These are phyloP conservation scores for Cryptocephalus primarius DNA, from an alignment of 2,888 invertebrate genomes.

Conservation along the genomic window DNA sequence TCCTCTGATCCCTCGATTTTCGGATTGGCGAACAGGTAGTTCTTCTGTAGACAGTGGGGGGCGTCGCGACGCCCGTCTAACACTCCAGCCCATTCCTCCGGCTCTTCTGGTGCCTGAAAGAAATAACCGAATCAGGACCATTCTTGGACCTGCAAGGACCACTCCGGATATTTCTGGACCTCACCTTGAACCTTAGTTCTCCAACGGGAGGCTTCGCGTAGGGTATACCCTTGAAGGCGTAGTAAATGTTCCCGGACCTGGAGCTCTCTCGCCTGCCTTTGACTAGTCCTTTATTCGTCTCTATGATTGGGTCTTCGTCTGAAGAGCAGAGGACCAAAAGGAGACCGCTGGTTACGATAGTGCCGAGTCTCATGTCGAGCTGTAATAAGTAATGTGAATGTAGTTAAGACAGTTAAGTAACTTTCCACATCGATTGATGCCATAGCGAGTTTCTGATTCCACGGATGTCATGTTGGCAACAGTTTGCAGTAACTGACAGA, in stretches of 20 bases:
- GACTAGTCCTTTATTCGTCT: slow-evolving; percentile 14
- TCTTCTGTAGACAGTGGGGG: slow-evolving; percentile 39
- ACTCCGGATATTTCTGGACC: neutral
- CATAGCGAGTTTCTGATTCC: too few species aligned
- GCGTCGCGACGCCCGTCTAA: slow-evolving; percentile 28
- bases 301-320: slow-evolving; percentile 6
- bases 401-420: too few species aligned
- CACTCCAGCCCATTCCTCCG: slow-evolving; percentile 22
- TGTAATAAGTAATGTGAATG: too few species aligned
- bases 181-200: slow-evolving; percentile 20
- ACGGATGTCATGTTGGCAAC: too few species aligned
- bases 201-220: slow-evolving; percentile 22
- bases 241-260: slow-evolving; percentile 12
- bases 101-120: slow-evolving; percentile 23
- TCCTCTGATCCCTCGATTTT: slow-evolving; percentile 36
- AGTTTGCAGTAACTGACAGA: too few species aligned
- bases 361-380: too few species aligned
- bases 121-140: neutral
- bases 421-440: too few species aligned
- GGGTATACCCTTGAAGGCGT: slow-evolving; percentile 20
- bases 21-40: slow-evolving; percentile 24
- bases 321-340: too few species aligned
- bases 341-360: too few species aligned
- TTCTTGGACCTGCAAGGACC: neutral
- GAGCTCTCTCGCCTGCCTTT: slow-evolving; percentile 12